A percentile compares a stretch with the other conserved stretches of the same genome.
Conservation (phyloP, 2,797 vertebrate genomes). For the Chaenodraco wilsoni region DNA sequence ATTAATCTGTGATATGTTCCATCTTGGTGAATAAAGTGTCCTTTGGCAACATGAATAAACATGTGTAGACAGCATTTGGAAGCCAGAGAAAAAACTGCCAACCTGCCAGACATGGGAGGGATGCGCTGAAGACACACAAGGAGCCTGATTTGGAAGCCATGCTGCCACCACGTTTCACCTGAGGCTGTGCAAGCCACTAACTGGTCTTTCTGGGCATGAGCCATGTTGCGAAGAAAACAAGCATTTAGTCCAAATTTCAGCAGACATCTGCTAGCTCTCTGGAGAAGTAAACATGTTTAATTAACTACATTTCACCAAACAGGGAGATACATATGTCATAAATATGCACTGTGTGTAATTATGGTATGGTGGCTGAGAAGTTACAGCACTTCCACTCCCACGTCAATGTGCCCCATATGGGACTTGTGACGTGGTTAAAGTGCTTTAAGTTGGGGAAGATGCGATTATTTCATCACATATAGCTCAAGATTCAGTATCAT, state of each 20-base stretch:
- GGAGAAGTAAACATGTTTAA: slow-evolving; percentile 78
- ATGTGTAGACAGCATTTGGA: slow-evolving; percentile 75
- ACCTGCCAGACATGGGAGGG: slow-evolving; percentile 56
- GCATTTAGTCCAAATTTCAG: slow-evolving; percentile 79
- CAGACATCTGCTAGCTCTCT: slow-evolving; percentile 79
- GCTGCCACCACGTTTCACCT: slow-evolving; percentile 79
- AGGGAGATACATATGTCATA: slow-evolving; percentile 69
- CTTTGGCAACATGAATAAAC: slow-evolving; percentile 80
- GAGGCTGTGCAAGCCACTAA: slow-evolving; percentile 69
- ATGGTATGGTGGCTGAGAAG: slow-evolving; percentile 51
- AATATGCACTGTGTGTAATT: slow-evolving; percentile 57
- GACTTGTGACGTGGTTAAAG: slow-evolving; percentile 48
- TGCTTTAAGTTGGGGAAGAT: slow-evolving; percentile 26
- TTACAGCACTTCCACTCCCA: slow-evolving; percentile 46
- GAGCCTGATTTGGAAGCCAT: slow-evolving; percentile 63
- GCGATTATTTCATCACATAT: slow-evolving; percentile 47
- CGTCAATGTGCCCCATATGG: slow-evolving; percentile 54
- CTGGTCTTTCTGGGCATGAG: slow-evolving; percentile 64
- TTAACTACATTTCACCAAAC: slow-evolving; percentile 75
- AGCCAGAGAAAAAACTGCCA: slow-evolving; percentile 53
- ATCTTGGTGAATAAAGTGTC: slow-evolving; percentile 66
- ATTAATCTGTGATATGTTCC: slow-evolving; percentile 60
- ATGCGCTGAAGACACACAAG: slow-evolving; percentile 60
- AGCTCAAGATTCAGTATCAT: slow-evolving; percentile 37
- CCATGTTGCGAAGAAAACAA: slow-evolving; percentile 67